Evolutionary conservation across 1,140 invertebrate genomes (phyloP), one percentile per base, ranked within the genome.

Genomic region (Orchestia grillus): DNA sequence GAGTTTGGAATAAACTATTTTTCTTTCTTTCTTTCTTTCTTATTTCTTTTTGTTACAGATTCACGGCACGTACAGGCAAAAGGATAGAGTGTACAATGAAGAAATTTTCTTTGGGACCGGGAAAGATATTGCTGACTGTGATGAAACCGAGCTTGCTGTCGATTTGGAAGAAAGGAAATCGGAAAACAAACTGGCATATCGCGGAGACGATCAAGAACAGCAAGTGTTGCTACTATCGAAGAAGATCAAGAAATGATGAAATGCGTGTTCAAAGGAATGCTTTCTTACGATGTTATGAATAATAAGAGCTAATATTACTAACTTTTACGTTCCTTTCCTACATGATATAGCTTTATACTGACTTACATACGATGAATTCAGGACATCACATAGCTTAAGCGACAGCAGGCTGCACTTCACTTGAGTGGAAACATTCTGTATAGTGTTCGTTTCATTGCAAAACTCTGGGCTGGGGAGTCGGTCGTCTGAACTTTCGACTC

Each of bases 71-170:
- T 98, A 98, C 97, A 97, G 98, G 96, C 98, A 97, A 96, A 98
- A 98, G 92, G 98, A 98, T 97, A 97, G 98, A 36, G 97, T 98
- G 43, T 98, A 98, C 97, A 98, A 97, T 0, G 98, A 98, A 97
- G 98, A 98, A 44, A 98, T 98, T 15, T 98, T 98, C 97, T 98
- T 98, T 96, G 98, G 98, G 96, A 97, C 97, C 97, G 98, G 98
- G 4, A 98, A 98, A 97, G 97, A 97, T 3, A 62, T 98, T 36
- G 96, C 96, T 19, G 97, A 98, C 96, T 97, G 97, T 19, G 97
- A 97, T 36, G 95, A 96, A 36, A 97, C 97, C 44, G 98, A 98
- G 97, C 96, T 98, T 23, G 96, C 97, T 62, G 96, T 97, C 40
- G 98, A 98, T 96, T 96, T 98, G 44, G 96, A 97, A 95, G 97